Conservation (phyloP, 2,797 vertebrate genomes). For the Dendrocincla tyrannina region DNA sequence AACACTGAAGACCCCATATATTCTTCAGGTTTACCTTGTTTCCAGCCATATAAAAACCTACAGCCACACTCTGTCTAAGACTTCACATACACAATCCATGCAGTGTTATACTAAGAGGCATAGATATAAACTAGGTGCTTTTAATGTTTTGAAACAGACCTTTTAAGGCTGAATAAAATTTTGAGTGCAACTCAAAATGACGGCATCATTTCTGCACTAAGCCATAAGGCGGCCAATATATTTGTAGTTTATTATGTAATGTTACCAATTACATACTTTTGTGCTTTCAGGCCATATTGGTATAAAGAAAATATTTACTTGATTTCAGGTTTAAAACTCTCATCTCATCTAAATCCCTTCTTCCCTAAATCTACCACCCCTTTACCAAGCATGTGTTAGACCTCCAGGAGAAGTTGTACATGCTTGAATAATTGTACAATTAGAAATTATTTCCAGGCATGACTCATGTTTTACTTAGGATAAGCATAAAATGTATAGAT, state of each 20-base stretch:
- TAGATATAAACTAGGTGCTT: conserved; percentile 29
- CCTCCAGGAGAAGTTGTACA: conserved; percentile 17
- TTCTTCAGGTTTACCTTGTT: conserved; percentile 42
- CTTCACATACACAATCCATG: conserved; percentile 11
- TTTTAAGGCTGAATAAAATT: conserved; percentile 26
- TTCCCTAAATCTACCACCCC: not conserved
- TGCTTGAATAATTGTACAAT: conserved; percentile 28
- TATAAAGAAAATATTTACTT: conserved; percentile 44
- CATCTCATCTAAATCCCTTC: not conserved
- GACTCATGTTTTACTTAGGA: conserved; percentile 44
- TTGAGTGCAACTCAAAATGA: not conserved
- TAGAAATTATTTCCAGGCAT: conserved; percentile 46
- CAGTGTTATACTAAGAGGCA: conserved; percentile 22
- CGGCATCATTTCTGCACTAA: not conserved
- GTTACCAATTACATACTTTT: not conserved
- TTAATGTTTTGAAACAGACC: conserved; percentile 8
- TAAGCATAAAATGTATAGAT: conserved; percentile 23
- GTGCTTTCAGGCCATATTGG: not conserved
- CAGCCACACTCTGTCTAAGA: not conserved
- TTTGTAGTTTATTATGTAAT: not conserved
- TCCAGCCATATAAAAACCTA: conserved; percentile 35
- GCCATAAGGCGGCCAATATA: not conserved
- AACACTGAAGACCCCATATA: conserved; percentile 33
- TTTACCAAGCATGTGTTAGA: conserved; percentile 8
- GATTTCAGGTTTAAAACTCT: conserved; percentile 14